A percentile compares a stretch with the other conserved stretches of the same genome.
Conservation (phyloP, 2,113 vertebrate genomes). For the Uropsilus gracilis region DNA sequence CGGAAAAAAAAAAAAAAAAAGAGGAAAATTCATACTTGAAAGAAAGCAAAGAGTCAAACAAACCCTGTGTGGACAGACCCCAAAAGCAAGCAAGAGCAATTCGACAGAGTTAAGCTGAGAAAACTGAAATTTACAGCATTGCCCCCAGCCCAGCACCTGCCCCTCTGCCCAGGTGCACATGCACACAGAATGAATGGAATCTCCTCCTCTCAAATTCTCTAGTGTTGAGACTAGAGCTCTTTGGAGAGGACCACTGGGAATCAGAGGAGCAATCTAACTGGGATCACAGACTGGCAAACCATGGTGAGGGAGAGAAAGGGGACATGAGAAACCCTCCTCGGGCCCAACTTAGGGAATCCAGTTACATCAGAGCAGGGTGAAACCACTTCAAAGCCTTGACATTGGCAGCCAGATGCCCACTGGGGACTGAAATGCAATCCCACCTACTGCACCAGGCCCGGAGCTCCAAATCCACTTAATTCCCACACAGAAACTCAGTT, state of each 20-base stretch:
- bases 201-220: not conserved
- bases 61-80: not conserved
- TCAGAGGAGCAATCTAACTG: not conserved
- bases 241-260: not conserved
- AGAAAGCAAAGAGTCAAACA: not conserved
- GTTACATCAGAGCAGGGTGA: slow-evolving; percentile 82
- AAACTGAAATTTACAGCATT: not conserved
- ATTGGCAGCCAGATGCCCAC: slow-evolving; percentile 80
- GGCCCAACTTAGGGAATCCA: slow-evolving; percentile 75
- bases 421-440: slow-evolving; percentile 82
- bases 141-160: not conserved
- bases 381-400: slow-evolving; percentile 84
- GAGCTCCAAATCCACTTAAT: slow-evolving; percentile 77
- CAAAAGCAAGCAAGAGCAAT: no score
- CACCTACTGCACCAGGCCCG: slow-evolving; percentile 78
- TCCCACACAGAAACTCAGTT: slow-evolving; percentile 74
- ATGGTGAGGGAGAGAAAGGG: not conserved
- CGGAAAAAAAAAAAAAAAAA: not conserved
- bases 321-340: slow-evolving; percentile 60
- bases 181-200: not conserved
- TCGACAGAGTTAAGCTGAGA: not conserved
- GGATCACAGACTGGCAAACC: not conserved
- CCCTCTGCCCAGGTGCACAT: not conserved
- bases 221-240: not conserved
- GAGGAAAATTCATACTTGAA: not conserved